phyloP scores from a whole-genome alignment of 2,797 vertebrate species.

The Cyprinella venusta region DNA sequence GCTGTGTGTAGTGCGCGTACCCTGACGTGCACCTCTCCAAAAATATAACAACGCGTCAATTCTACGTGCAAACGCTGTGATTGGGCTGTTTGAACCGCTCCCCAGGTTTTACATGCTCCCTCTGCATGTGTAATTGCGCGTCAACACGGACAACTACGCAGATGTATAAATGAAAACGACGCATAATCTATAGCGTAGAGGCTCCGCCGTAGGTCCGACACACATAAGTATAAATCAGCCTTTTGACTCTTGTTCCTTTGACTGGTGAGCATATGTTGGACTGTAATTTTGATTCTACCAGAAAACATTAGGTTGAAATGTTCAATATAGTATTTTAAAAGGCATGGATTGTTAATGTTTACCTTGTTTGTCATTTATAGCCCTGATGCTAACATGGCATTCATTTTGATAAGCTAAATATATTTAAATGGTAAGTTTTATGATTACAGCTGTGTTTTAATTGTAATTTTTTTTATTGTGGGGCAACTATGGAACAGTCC shows the following conservation, averaged over 20 bases:
- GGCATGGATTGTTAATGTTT: not conserved
- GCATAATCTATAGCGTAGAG: no score
- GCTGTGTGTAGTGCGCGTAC: no score
- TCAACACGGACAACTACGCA: no score
- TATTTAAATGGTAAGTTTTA: not conserved
- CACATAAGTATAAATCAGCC: no score
- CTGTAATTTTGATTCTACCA: not conserved
- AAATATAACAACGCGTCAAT: no score
- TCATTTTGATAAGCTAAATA: not conserved
- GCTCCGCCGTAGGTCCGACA: no score
- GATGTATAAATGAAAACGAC: no score
- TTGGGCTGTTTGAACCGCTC: no score
- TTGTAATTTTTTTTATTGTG: not conserved
- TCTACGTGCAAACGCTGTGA: no score
- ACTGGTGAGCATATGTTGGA: not conserved
- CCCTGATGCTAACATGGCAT: not conserved
- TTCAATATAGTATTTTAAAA: not conserved
- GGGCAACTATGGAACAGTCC: not conserved
- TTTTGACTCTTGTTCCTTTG: not conserved
- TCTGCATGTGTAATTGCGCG: no score
- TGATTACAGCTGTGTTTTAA: not conserved
- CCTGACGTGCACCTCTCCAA: no score
- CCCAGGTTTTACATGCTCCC: no score
- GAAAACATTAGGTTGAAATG: not conserved
- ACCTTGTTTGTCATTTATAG: not conserved